phyloP scores from a whole-genome alignment of 2,888 invertebrate genomes.

The Lasioglossum leucozonium region DNA sequence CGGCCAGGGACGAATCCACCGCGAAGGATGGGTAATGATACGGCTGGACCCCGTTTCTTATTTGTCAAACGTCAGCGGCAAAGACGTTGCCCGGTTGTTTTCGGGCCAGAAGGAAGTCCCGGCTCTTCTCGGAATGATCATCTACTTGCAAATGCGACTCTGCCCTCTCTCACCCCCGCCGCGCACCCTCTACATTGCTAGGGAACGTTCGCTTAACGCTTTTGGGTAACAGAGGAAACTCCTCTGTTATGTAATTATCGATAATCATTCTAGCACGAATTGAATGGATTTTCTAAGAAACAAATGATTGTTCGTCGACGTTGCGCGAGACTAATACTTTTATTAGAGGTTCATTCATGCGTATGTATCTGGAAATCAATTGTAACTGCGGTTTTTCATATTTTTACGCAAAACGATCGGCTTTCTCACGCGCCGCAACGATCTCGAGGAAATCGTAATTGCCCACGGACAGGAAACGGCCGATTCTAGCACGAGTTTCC shows the following conservation, averaged over 20 bases:
- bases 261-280: background rate
- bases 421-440: slow-evolving; percentile 8
- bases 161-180: background rate
- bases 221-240: background rate
- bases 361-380: background rate
- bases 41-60: slow-evolving; percentile 84
- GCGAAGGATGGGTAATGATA: slow-evolving; percentile 84
- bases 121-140: slow-evolving; percentile 77
- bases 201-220: slow-evolving; percentile 21
- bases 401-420: background rate
- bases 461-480: background rate
- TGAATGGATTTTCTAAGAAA: too few relatives aligned
- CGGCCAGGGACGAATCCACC: slow-evolving; percentile 76
- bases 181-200: background rate
- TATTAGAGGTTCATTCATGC: too few relatives aligned
- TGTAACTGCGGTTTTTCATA: background rate
- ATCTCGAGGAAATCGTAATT: background rate
- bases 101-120: slow-evolving; percentile 76
- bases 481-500: background rate
- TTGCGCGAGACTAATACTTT: too few relatives aligned
- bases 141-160: slow-evolving; percentile 75
- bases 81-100: slow-evolving; percentile 79
- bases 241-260: background rate
- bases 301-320: too few relatives aligned
- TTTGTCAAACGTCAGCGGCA: slow-evolving; percentile 84